Evolutionary conservation across 2,888 invertebrate genomes (phyloP).

Genomic region (Brachyptera risi): DNA sequence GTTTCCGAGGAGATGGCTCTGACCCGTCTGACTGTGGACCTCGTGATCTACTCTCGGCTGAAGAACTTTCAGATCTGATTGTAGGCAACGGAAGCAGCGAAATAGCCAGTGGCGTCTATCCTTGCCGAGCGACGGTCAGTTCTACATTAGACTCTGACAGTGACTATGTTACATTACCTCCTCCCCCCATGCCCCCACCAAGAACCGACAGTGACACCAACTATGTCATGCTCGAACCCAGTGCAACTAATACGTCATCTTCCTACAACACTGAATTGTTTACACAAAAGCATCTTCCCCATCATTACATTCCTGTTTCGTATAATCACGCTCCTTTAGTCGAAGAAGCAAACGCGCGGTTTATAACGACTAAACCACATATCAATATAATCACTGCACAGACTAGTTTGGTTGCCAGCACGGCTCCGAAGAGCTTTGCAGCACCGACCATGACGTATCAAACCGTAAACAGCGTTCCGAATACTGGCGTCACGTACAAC

Average conservation of each 20-base stretch:
- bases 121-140: slow-evolving; percentile 72
- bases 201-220: slow-evolving; percentile 46
- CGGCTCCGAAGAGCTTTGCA: slow-evolving; percentile 57
- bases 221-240: slow-evolving; percentile 47
- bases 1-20: slow-evolving; percentile 85
- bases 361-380: slow-evolving; percentile 72
- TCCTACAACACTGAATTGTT: slow-evolving; percentile 43
- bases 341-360: slow-evolving; percentile 70
- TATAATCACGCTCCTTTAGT: slow-evolving; percentile 41
- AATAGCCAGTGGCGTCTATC: slow-evolving; percentile 60
- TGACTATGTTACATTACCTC: slow-evolving; percentile 73
- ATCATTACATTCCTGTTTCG: slow-evolving; percentile 38
- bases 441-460: slow-evolving; percentile 43
- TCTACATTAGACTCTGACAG: slow-evolving; percentile 84
- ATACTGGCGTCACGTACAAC: not conserved
- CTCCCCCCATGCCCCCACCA: slow-evolving; percentile 30
- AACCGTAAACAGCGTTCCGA: not conserved
- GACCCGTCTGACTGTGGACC: slow-evolving; percentile 78
- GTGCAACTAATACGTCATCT: slow-evolving; percentile 48
- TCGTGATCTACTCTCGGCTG: slow-evolving; percentile 67
- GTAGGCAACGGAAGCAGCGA: slow-evolving; percentile 53
- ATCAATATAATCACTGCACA: slow-evolving; percentile 74
- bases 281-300: not conserved
- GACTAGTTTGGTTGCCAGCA: slow-evolving; percentile 62
- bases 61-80: slow-evolving; percentile 77